Evolutionary conservation across 2,797 vertebrate species (phyloP).

Genomic region (Lutjanus argentimaculatus): DNA sequence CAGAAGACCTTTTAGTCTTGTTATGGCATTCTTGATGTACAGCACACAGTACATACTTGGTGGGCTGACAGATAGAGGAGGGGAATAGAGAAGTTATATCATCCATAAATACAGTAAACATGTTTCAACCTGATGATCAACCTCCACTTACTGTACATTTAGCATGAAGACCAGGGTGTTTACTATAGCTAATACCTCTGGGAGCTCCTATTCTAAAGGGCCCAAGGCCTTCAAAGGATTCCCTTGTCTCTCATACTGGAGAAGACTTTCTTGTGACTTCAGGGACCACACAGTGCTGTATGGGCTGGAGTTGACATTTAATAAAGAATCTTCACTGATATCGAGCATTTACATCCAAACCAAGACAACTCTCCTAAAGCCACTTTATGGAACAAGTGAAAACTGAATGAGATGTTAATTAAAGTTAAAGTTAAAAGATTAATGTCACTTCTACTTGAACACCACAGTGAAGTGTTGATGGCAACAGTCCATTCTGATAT

Average conservation of each 20-base stretch:
- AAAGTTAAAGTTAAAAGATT: too few species aligned
- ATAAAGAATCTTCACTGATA: not conserved
- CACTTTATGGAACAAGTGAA: not conserved
- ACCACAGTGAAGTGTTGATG: not conserved
- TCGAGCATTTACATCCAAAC: not conserved
- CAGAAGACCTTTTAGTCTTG: not conserved
- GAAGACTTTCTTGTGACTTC: not conserved
- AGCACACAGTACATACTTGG: not conserved
- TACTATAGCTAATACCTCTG: constrained; percentile 21
- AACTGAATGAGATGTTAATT: too few species aligned
- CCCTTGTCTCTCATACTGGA: constrained; percentile 16
- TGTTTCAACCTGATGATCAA: constrained; percentile 6
- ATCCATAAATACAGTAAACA: constrained; percentile 1
- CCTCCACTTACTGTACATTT: not conserved
- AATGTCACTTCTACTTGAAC: not conserved
- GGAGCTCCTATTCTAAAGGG: constrained; percentile 15
- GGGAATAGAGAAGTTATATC: not conserved
- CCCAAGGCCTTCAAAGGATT: constrained; percentile 23
- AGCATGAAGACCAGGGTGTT: constrained; percentile 11
- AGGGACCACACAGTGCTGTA: not conserved
- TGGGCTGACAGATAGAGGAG: not conserved
- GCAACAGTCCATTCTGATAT: not conserved
- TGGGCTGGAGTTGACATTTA: constrained; percentile 4
- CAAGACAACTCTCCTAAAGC: not conserved
- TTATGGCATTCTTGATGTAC: not conserved